Percentiles rank a stretch among this genome's conserved stretches.
phyloP scores from a whole-genome alignment of 2,888 invertebrate species.

The Apamea crenata region DNA sequence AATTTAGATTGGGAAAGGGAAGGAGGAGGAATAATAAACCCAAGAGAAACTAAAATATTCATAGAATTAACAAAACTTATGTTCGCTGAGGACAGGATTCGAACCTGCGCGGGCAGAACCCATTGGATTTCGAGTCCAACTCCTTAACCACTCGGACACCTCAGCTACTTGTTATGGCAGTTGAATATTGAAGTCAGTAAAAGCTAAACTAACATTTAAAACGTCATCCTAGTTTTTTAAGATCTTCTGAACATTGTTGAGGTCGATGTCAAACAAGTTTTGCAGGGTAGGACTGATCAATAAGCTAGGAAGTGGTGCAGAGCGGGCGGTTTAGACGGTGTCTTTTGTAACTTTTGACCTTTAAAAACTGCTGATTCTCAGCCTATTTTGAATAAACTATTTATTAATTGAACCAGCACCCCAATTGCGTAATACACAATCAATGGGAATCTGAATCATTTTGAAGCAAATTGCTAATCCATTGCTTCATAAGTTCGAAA shows the following conservation, averaged over 20 bases:
- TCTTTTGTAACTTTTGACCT: no score
- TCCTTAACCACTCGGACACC: conserved; percentile 91
- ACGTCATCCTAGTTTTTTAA: neutral
- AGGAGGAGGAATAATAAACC: neutral
- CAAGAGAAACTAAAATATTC: neutral
- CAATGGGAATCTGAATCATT: no score
- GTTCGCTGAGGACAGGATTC: conserved; percentile 85
- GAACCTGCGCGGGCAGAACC: conserved; percentile 91
- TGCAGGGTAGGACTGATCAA: neutral
- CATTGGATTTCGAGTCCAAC: conserved; percentile 91
- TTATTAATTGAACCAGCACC: no score
- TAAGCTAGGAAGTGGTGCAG: neutral
- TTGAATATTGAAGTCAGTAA: neutral
- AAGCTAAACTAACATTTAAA: no score
- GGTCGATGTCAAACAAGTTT: no score
- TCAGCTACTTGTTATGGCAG: conserved; percentile 76
- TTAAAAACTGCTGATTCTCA: neutral
- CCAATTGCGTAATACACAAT: no score
- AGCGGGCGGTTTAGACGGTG: neutral
- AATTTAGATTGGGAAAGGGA: neutral
- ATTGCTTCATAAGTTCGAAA: no score
- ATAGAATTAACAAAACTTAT: conserved; percentile 9
- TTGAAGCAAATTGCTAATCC: no score
- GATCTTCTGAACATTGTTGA: no score
- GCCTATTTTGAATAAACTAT: neutral